Conservation (phyloP, 2,113 vertebrate species). For the Osmerus mordax region DNA sequence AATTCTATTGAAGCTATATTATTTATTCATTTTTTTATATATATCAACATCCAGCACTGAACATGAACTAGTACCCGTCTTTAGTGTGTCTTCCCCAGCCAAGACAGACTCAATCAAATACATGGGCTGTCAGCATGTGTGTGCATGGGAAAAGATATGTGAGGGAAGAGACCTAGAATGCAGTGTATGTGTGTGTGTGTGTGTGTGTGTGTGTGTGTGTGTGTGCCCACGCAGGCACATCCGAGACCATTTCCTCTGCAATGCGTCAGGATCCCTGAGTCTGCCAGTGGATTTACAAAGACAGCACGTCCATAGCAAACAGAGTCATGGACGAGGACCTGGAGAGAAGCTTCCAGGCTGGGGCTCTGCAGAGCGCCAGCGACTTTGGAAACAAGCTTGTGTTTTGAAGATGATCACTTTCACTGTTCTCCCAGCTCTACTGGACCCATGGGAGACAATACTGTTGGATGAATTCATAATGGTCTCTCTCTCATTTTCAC, state of each 20-base stretch:
- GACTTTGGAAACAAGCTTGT: background rate
- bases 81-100: background rate
- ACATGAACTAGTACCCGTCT: no score
- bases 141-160: background rate
- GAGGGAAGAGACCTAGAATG: background rate
- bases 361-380: constrained; percentile 9
- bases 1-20: no score
- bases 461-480: no score
- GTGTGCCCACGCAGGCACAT: constrained; percentile 17
- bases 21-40: no score
- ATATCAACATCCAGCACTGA: no score
- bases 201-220: background rate
- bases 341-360: background rate
- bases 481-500: no score
- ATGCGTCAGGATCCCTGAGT: constrained; percentile 38
- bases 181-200: background rate
- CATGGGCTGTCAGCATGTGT: background rate
- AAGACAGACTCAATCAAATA: background rate
- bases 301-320: constrained; percentile 27
- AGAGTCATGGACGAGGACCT: constrained; percentile 18
- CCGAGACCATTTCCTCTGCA: constrained; percentile 34
- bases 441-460: no score
- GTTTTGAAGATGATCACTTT: background rate
- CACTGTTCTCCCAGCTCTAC: background rate
- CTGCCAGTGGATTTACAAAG: constrained; percentile 25